Conservation (phyloP, 1,140 invertebrate species). For the Phocides pigmalion region DNA sequence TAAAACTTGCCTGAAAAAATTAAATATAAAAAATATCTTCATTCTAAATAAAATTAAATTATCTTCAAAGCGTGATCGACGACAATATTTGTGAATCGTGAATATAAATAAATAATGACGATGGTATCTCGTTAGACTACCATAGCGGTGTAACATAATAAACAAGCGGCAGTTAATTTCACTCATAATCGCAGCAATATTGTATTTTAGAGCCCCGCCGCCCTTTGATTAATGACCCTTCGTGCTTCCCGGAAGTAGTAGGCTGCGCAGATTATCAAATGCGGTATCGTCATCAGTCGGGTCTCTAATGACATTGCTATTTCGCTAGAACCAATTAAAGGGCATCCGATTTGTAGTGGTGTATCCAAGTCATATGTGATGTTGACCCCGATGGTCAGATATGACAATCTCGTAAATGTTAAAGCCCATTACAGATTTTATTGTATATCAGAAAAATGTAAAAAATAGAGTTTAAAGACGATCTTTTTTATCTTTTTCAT, state of each 20-base stretch:
- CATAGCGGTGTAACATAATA: background rate
- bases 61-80: no score
- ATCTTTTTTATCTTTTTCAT: no score
- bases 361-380: no score
- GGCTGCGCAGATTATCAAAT: background rate
- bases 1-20: no score
- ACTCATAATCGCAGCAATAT: background rate
- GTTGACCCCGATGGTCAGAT: no score
- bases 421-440: no score
- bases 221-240: conserved; percentile 20
- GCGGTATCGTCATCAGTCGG: background rate
- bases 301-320: background rate
- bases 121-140: background rate
- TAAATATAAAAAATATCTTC: no score
- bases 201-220: background rate
- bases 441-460: no score
- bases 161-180: background rate
- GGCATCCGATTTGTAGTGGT: background rate
- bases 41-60: no score
- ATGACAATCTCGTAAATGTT: no score
- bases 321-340: background rate
- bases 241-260: background rate
- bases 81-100: background rate
- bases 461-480: no score
- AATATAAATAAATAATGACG: background rate